Conservation (phyloP, 2,113 vertebrate species). For the Eptesicus fuscus region DNA sequence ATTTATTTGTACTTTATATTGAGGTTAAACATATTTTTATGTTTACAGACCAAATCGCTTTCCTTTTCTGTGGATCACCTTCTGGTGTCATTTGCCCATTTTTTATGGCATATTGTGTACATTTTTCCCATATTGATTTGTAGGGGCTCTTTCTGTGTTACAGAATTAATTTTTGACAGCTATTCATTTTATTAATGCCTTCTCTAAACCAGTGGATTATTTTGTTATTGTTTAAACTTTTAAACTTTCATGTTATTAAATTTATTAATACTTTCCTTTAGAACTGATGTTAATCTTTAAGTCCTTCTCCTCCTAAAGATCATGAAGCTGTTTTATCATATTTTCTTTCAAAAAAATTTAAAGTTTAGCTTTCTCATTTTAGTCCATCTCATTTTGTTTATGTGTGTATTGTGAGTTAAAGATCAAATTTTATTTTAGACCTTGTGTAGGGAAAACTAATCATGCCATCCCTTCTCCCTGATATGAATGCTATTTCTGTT, state of each 20-base stretch:
- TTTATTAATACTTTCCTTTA: background rate
- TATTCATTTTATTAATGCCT: background rate
- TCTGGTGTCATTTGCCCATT: background rate
- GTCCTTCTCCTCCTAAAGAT: background rate
- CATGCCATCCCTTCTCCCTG: background rate
- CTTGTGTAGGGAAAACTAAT: background rate
- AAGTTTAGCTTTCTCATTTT: background rate
- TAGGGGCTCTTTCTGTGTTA: background rate
- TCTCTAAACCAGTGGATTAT: background rate
- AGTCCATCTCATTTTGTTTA: background rate
- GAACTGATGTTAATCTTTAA: constrained; percentile 6
- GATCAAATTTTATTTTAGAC: background rate
- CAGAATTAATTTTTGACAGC: background rate
- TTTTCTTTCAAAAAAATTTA: background rate
- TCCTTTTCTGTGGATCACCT: background rate
- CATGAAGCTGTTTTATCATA: background rate
- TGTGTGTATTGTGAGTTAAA: background rate
- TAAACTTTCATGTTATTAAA: background rate
- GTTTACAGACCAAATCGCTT: background rate
- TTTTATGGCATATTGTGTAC: background rate
- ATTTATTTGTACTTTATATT: background rate
- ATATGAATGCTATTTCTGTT: background rate
- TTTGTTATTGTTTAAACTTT: background rate
- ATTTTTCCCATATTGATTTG: background rate
- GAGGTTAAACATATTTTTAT: background rate